Conservation (phyloP, 1,140 invertebrate genomes). For the Anastrepha obliqua region DNA sequence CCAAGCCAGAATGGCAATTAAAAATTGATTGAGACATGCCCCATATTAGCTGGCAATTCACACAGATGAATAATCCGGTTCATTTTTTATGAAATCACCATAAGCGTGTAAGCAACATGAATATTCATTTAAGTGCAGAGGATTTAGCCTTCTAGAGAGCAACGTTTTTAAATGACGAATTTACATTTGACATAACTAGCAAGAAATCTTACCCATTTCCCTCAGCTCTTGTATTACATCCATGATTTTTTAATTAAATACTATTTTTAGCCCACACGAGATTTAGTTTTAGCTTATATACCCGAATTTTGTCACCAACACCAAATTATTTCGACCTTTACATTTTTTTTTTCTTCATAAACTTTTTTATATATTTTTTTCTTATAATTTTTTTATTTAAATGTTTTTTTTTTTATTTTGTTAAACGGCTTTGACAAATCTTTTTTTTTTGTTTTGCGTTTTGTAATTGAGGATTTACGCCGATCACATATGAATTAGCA, state of each 20-base stretch:
- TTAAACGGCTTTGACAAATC: neutral
- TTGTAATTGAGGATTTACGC: neutral
- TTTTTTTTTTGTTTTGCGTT: neutral
- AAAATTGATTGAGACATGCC: too few relatives aligned
- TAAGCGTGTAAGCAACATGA: too few relatives aligned
- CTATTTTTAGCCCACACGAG: neutral
- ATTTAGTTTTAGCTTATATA: neutral
- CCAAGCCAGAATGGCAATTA: too few relatives aligned
- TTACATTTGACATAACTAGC: neutral
- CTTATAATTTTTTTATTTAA: neutral
- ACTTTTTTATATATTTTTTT: too few relatives aligned
- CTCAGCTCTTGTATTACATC: neutral
- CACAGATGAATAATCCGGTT: too few relatives aligned
- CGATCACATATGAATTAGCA: conserved; percentile 11
- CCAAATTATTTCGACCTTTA: neutral
- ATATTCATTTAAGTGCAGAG: too few relatives aligned
- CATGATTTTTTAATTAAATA: conserved; percentile 2
- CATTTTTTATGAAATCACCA: too few relatives aligned
- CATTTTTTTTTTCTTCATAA: too few relatives aligned
- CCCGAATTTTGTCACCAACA: neutral
- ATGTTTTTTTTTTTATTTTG: neutral
- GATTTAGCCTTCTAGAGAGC: too few relatives aligned
- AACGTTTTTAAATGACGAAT: too few relatives aligned
- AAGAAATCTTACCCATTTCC: conserved; percentile 31
- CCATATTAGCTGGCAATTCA: too few relatives aligned